Evolutionary conservation across 2,888 invertebrate species (phyloP).

Genomic region (Sepiola atlantica): DNA sequence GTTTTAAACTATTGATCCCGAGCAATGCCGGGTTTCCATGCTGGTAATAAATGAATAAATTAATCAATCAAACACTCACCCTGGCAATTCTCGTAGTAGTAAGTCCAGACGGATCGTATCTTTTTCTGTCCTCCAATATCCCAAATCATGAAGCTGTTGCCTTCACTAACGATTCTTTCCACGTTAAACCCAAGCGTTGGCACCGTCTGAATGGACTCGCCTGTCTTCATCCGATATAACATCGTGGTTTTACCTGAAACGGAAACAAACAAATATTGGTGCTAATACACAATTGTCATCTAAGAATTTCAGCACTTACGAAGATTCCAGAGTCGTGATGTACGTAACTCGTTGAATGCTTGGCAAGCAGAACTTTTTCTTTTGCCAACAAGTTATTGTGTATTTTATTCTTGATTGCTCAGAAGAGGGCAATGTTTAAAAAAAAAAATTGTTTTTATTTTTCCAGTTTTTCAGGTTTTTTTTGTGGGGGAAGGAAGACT

Average conservation of each 20-base stretch:
- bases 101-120: not conserved
- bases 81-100: not conserved
- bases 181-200: constrained; percentile 25
- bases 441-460: no score
- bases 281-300: no score
- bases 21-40: no score
- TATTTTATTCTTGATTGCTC: not conserved
- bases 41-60: not conserved
- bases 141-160: constrained; percentile 20
- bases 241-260: constrained; percentile 6
- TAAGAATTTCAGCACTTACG: not conserved
- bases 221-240: not conserved
- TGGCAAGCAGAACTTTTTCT: not conserved
- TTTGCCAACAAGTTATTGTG: not conserved
- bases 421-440: not conserved
- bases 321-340: not conserved
- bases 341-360: no score
- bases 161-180: not conserved
- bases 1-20: no score
- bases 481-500: no score
- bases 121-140: constrained; percentile 36
- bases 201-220: not conserved
- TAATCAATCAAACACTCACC: not conserved
- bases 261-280: not conserved
- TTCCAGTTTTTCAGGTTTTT: no score